These are phyloP conservation scores for Phasianus colchicus DNA, from an alignment of 2,113 vertebrate genomes.

Conservation along the genomic window DNA sequence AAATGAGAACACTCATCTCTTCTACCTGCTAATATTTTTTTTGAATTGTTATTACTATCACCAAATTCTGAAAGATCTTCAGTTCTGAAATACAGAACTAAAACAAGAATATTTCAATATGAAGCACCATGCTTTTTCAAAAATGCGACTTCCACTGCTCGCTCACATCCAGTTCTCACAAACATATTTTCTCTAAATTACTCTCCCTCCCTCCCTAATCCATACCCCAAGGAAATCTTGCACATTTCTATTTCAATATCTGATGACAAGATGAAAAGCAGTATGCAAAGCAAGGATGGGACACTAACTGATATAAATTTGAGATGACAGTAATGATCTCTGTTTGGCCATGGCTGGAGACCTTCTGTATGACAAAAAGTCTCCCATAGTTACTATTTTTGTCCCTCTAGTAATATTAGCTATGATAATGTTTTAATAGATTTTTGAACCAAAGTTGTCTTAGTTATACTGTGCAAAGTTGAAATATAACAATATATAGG, in stretches of 20 bases:
- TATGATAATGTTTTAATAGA: conserved; percentile 13
- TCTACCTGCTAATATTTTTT: not conserved
- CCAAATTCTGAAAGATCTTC: not conserved
- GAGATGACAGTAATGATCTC: conserved; percentile 24
- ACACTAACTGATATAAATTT: conserved; percentile 7
- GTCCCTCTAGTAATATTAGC: not conserved
- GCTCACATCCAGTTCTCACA: not conserved
- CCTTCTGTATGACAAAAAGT: not conserved
- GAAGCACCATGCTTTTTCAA: not conserved
- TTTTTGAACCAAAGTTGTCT: not conserved
- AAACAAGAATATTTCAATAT: not conserved
- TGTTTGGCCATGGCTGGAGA: not conserved
- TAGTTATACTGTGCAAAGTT: not conserved
- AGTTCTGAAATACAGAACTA: not conserved
- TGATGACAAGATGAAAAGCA: conserved; percentile 10
- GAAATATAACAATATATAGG: not conserved
- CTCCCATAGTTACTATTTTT: not conserved
- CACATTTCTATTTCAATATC: conserved; percentile 31
- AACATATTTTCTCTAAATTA: conserved; percentile 1
- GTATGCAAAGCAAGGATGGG: conserved; percentile 13
- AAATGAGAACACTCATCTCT: not conserved
- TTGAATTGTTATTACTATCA: not conserved
- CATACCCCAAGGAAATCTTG: conserved; percentile 2
- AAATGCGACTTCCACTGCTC: not conserved
- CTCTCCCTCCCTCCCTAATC: not conserved